Conservation (phyloP, 2,888 invertebrate species). For the Acanthoscelides obtectus region DNA sequence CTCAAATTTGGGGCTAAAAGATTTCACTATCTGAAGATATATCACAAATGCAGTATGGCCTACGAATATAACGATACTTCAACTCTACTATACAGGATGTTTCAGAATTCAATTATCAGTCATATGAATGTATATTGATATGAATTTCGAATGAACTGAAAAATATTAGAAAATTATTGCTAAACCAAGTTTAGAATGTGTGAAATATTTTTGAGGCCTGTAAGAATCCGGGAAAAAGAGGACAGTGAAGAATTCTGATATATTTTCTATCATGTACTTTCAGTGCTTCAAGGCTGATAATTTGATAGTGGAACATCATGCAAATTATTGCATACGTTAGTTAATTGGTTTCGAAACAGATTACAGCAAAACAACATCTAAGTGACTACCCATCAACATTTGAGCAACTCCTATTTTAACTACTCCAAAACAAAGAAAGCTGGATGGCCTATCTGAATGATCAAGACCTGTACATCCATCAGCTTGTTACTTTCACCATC, state of each 20-base stretch:
- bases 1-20: neutral
- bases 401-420: neutral
- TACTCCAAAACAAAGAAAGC: neutral
- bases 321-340: neutral
- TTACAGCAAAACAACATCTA: conserved; percentile 50
- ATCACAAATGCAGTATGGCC: neutral
- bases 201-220: no score
- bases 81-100: neutral
- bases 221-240: no score
- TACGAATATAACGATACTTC: neutral
- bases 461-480: no score
- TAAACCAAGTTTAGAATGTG: no score
- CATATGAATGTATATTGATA: neutral
- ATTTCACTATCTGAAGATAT: neutral
- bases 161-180: no score
- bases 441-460: no score
- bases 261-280: no score
- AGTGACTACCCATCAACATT: conserved; percentile 16
- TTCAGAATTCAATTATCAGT: neutral
- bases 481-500: no score
- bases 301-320: neutral
- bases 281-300: neutral
- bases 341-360: conserved; percentile 1
- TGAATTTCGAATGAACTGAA: neutral
- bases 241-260: no score